Evolutionary conservation across 1,140 invertebrate species (phyloP).

Genomic region (Penaeus japonicus): DNA sequence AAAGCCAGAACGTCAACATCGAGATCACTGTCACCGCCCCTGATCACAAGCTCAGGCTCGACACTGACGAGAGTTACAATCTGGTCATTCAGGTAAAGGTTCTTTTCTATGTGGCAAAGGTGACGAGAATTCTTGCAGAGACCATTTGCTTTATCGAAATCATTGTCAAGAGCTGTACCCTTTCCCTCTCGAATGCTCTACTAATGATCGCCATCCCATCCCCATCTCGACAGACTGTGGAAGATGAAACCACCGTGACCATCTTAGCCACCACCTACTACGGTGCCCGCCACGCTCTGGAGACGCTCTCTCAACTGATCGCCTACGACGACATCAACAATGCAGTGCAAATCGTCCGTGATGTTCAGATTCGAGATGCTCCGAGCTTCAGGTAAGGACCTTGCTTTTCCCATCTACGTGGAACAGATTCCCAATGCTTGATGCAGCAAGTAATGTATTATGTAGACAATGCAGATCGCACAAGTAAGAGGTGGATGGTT

Average conservation of each 20-base stretch:
- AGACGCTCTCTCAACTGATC: constrained; percentile 62
- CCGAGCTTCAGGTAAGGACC: constrained; percentile 21
- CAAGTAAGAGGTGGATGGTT: neutral
- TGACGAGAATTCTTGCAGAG: neutral
- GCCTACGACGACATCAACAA: constrained; percentile 51
- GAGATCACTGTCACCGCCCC: constrained; percentile 34
- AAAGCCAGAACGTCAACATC: constrained; percentile 21
- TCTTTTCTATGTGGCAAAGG: neutral
- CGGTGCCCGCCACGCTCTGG: constrained; percentile 62
- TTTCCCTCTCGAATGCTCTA: neutral
- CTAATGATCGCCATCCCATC: neutral
- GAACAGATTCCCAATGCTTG: neutral
- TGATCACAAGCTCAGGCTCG: constrained; percentile 20
- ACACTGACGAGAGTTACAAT: constrained; percentile 43
- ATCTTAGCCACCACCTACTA: constrained; percentile 61
- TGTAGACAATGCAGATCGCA: no score
- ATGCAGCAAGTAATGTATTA: no score
- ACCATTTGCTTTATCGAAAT: neutral
- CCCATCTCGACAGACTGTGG: constrained; percentile 7
- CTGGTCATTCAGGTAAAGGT: constrained; percentile 26
- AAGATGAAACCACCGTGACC: neutral
- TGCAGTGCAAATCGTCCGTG: constrained; percentile 9
- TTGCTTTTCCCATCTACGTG: neutral
- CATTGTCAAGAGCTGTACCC: neutral
- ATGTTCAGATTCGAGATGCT: constrained; percentile 9